Base-by-base conservation (phyloP, 2,888 invertebrate genomes). In the Tethea ocularis region DNA sequence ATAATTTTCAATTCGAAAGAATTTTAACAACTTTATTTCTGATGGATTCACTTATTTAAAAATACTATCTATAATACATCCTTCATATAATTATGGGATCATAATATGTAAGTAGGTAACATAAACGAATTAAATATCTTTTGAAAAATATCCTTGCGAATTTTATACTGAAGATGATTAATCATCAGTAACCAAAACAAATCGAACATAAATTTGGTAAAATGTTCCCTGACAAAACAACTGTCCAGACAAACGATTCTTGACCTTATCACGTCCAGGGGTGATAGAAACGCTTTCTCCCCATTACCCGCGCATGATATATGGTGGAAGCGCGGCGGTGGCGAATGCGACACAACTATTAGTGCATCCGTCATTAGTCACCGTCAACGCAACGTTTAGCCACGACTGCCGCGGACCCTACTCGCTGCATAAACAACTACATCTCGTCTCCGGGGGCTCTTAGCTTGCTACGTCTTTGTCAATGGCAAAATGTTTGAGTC, bases 291-390 rank as follows among this genome's bases (percentile, higher is more conserved):
- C 80, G 83, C 86, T 88, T 88, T 84, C 87, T 81, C 87, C 87
- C 87, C 86, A 86, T 88, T 87, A 88, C 86, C 84, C 88, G 83
- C 82, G 82, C 84, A 89, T 91, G 92, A 93, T 90, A 86, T 91
- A 91, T 89, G 87, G 79, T 67, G 75, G 69, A 66, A 59, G 69
- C 61, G 71, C 61, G 71, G 77, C 77, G 77, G 73, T 71, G 80
- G 82, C 82, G 84, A 83, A 77, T 83, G 88, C 86, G 89, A 89
- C 89, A 88, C 88, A 86, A 92, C 93, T 93, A 93, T 93, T 93
- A 93, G 92, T 92, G 93, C 93, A 93, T 93, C 86, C 81, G 87
- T 93, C 93, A 93, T 93, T 93, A 91, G 91, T 93, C 93, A 85
- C 86, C 87, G 92, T 92, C 92, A 87, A 69, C 78, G 76, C 82